Evolutionary conservation across 2,113 vertebrate genomes (phyloP).

Genomic region (Mobula hypostoma): DNA sequence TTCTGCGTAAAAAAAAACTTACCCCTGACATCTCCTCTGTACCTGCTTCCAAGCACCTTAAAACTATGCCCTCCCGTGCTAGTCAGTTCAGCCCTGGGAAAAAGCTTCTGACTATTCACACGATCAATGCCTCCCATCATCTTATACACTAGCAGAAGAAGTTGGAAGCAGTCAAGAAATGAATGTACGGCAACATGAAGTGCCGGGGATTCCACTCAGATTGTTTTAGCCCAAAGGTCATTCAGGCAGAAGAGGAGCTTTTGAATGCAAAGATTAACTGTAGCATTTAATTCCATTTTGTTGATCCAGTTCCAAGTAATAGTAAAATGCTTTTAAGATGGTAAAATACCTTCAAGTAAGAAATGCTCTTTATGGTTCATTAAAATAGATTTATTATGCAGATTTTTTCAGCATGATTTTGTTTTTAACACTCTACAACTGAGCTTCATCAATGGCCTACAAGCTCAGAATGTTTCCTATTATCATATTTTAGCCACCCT

Average conservation of each 20-base stretch:
- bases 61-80: too few relatives aligned
- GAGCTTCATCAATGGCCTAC: too few relatives aligned
- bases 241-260: not conserved
- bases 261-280: not conserved
- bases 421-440: not conserved
- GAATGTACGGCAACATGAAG: not conserved
- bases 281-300: not conserved
- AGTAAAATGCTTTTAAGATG: not conserved
- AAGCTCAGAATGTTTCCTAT: not conserved
- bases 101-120: too few relatives aligned
- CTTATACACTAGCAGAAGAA: not conserved
- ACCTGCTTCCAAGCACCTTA: too few relatives aligned
- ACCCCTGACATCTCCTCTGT: too few relatives aligned
- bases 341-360: not conserved
- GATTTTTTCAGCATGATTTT: not conserved
- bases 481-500: not conserved
- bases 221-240: not conserved
- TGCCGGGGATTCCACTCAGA: not conserved
- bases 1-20: too few relatives aligned
- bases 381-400: not conserved
- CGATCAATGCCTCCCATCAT: too few relatives aligned
- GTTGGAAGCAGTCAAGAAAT: not conserved
- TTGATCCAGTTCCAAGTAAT: not conserved
- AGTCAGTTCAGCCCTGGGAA: too few relatives aligned
- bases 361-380: not conserved